phyloP scores from a whole-genome alignment of 2,797 vertebrate species.

The Chiloscyllium punctatum region DNA sequence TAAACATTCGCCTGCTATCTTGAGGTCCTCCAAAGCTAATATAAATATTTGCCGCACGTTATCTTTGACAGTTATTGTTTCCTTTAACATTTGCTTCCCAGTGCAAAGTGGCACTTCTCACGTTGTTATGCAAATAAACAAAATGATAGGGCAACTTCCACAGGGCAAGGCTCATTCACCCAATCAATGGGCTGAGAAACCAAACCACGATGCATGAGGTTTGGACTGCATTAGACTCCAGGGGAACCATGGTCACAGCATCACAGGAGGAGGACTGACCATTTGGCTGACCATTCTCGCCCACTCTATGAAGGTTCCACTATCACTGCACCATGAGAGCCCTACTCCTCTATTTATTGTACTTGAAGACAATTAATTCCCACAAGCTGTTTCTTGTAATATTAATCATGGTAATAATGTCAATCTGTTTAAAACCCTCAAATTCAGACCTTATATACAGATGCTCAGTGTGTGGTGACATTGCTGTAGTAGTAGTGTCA shows the following conservation, averaged over 20 bases:
- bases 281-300: neutral
- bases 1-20: neutral
- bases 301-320: too few species aligned
- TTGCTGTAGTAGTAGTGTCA: too few species aligned
- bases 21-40: neutral
- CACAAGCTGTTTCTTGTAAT: too few species aligned
- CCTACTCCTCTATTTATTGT: too few species aligned
- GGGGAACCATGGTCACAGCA: neutral
- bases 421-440: neutral
- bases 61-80: neutral
- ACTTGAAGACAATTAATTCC: too few species aligned
- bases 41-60: neutral
- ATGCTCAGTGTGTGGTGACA: too few species aligned
- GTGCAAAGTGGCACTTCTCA: neutral
- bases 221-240: neutral
- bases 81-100: neutral
- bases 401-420: too few species aligned
- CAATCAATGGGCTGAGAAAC: neutral
- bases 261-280: neutral
- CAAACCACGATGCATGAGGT: neutral
- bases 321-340: too few species aligned
- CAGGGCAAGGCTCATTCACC: neutral
- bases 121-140: neutral
- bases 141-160: neutral
- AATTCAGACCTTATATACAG: neutral